These are phyloP conservation scores for Garrulus glandarius DNA, from an alignment of 2,797 vertebrate species.

Conservation along the genomic window DNA sequence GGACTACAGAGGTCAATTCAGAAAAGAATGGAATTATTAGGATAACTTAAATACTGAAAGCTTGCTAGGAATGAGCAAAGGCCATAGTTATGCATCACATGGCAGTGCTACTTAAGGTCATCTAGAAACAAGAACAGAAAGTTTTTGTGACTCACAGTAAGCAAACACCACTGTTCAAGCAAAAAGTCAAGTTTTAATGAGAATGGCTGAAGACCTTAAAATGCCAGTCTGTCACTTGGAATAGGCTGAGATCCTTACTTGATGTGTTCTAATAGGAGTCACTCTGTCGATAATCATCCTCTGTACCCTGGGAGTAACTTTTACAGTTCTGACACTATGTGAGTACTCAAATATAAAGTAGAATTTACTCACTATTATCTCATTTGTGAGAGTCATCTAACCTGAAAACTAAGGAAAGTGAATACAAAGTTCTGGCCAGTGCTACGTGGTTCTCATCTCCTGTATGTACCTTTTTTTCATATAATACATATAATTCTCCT, in stretches of 20 bases:
- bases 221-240: neutral
- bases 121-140: neutral
- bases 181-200: neutral
- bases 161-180: neutral
- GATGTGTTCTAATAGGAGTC: neutral
- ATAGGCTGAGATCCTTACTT: neutral
- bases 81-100: neutral
- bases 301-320: neutral
- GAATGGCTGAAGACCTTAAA: neutral
- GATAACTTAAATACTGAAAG: neutral
- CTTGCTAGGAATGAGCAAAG: neutral
- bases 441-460: neutral
- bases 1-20: neutral
- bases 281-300: neutral
- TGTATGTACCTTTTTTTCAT: neutral
- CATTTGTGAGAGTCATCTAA: neutral
- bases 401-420: neutral
- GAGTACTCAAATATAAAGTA: constrained; percentile 12
- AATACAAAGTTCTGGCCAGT: neutral
- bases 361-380: neutral
- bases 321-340: neutral
- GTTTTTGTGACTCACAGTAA: neutral
- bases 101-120: neutral
- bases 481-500: neutral
- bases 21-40: neutral